Evolutionary conservation across 2,797 vertebrate genomes (phyloP).

Genomic region (Sciaenops ocellatus): DNA sequence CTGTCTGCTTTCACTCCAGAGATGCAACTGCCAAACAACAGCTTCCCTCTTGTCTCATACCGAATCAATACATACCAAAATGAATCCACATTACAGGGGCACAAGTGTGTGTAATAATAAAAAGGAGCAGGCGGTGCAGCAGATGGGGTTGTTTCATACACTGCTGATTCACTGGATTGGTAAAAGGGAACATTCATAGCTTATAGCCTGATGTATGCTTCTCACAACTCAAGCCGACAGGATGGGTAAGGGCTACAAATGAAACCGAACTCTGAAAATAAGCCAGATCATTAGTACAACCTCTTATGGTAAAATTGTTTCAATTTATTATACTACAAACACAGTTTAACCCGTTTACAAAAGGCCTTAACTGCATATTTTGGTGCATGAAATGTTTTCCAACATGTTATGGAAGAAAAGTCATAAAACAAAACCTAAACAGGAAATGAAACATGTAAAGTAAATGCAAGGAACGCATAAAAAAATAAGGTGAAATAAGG

Average conservation of each 20-base stretch:
- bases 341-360: background rate
- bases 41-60: conserved; percentile 17
- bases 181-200: conserved; percentile 52
- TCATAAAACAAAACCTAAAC: conserved; percentile 16
- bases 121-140: conserved; percentile 52
- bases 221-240: conserved; percentile 72
- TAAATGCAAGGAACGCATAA: background rate
- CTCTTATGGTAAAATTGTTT: conserved; percentile 4
- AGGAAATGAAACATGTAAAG: conserved; percentile 2
- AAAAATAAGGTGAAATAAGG: background rate
- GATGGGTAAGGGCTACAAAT: conserved; percentile 34
- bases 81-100: conserved; percentile 34
- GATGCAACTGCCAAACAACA: conserved; percentile 15
- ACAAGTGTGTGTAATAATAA: conserved; percentile 47
- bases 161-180: conserved; percentile 69
- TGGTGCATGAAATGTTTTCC: background rate
- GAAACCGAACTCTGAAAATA: conserved; percentile 30
- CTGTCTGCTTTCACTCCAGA: conserved; percentile 1
- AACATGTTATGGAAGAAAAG: background rate
- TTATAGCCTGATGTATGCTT: conserved; percentile 73
- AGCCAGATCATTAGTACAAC: conserved; percentile 19
- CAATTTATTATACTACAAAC: background rate
- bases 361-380: background rate
- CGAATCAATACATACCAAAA: conserved; percentile 57
- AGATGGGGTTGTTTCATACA: conserved; percentile 72